phyloP scores from a whole-genome alignment of 2,888 invertebrate species.

The Laothoe populi region DNA sequence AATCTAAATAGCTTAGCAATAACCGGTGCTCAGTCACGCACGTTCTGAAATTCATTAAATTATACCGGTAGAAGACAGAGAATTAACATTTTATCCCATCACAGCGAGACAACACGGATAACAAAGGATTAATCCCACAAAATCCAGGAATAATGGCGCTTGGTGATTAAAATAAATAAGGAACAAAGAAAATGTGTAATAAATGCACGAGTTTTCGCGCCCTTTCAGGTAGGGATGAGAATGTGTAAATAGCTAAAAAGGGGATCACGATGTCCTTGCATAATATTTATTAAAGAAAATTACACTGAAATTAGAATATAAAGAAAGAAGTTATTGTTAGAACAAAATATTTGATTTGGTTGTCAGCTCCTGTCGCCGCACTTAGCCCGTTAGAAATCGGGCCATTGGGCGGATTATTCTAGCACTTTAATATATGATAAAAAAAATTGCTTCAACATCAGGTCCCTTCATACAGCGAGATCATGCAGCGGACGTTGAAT shows the following conservation, averaged over 20 bases:
- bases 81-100: neutral
- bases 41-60: neutral
- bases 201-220: slow-evolving; percentile 39
- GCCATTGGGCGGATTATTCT: too few species aligned
- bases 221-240: neutral
- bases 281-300: neutral
- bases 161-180: slow-evolving; percentile 42
- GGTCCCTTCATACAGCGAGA: too few species aligned
- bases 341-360: too few species aligned
- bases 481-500: too few species aligned
- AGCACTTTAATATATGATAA: too few species aligned
- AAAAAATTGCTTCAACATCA: too few species aligned
- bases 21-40: too few species aligned
- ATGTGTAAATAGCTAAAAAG: neutral
- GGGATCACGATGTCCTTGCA: neutral
- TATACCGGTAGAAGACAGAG: neutral
- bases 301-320: neutral
- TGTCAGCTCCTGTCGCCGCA: too few species aligned
- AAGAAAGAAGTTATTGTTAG: too few species aligned
- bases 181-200: slow-evolving; percentile 49
- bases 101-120: neutral
- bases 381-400: too few species aligned
- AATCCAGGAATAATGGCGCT: slow-evolving; percentile 38
- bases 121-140: slow-evolving; percentile 34
- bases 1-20: neutral